Conservation (phyloP, 35 echinoderm and acorn worm species). For the Patiria miniata region DNA sequence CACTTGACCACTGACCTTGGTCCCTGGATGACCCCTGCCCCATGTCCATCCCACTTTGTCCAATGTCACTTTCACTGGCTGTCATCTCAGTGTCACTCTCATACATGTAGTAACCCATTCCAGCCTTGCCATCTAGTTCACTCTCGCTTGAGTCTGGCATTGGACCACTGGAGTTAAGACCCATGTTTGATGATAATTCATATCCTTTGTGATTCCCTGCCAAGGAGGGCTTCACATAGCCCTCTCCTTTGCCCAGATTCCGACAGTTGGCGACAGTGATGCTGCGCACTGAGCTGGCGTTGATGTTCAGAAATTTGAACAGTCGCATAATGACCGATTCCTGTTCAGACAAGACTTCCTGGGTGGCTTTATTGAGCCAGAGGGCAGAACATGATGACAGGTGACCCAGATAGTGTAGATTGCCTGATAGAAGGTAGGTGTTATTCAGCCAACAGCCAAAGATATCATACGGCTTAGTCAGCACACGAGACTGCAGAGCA, state of each 20-base stretch:
- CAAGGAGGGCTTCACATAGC: neutral
- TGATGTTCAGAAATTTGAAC: slow-evolving; percentile 86
- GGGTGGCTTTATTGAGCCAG: slow-evolving; percentile 82
- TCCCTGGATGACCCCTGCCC: neutral
- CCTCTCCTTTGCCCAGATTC: slow-evolving; percentile 59
- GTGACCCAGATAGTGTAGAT: slow-evolving; percentile 80
- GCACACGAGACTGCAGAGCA: slow-evolving; percentile 73
- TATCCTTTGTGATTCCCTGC: neutral
- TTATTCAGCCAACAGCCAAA: slow-evolving; percentile 86
- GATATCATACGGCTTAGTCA: slow-evolving; percentile 85
- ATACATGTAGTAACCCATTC: slow-evolving; percentile 30
- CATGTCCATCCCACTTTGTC: slow-evolving; percentile 14
- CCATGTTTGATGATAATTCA: neutral
- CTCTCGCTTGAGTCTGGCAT: slow-evolving; percentile 69
- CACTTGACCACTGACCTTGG: neutral
- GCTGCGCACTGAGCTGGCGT: slow-evolving; percentile 73
- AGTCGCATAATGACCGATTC: slow-evolving; percentile 83
- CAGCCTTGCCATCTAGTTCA: slow-evolving; percentile 50
- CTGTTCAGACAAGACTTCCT: slow-evolving; percentile 77
- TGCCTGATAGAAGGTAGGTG: slow-evolving; percentile 71
- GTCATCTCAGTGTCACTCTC: slow-evolving; percentile 76
- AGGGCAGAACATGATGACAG: slow-evolving; percentile 81
- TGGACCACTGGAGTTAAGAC: slow-evolving; percentile 22
- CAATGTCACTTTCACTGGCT: slow-evolving; percentile 48
- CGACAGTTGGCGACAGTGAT: slow-evolving; percentile 80